Base-by-base conservation (phyloP, 2,797 vertebrate species). In the Dallia pectoralis region DNA sequence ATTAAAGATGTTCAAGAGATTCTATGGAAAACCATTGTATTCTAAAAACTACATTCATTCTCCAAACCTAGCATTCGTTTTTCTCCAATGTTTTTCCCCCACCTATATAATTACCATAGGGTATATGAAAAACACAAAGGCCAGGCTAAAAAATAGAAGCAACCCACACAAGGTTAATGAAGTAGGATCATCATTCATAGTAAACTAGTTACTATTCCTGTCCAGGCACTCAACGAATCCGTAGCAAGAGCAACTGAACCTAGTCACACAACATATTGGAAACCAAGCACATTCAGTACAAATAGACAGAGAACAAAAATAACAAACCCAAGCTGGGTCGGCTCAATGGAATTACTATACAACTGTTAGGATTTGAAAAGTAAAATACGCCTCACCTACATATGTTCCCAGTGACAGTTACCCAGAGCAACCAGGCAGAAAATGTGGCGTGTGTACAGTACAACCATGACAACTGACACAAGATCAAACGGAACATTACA, bases 151-250 rank as follows among this genome's bases (percentile, higher is more conserved):
- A 61, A 85, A 84, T 68, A 72, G 76, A 79, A 81, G 71, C 71
- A 74, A 82, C 77, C 77, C 76, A 73, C 61, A 76, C 51, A 67
- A 71, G 74, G 74, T 84, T 69, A 71, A 66, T 67, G 77, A 78
- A 73, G 59, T 71, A 78, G 72, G 82, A 81, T 74, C n/a, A 79
- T 75, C 74, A 0, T 79, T 72, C 22, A 56, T 56, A 25, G 51
- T 56, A 22, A 56, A 56, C 22, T 11, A 56, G 53, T 56, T 56
- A 79, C 77, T 78, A 74, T 76, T 78, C 68, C 73, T 79, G 29
- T 53, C 67, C 69, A 92, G 90, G 91, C 91, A 92, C 90, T 91
- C 90, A 16, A 74, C 68, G 47, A 75, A 72, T 83, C 76, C 81
- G 72, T 67, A 80, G 82, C 71, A 36, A 69, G 27, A 36, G 53